phyloP scores from a whole-genome alignment of 2,797 vertebrate genomes.

The Spea hammondii region DNA sequence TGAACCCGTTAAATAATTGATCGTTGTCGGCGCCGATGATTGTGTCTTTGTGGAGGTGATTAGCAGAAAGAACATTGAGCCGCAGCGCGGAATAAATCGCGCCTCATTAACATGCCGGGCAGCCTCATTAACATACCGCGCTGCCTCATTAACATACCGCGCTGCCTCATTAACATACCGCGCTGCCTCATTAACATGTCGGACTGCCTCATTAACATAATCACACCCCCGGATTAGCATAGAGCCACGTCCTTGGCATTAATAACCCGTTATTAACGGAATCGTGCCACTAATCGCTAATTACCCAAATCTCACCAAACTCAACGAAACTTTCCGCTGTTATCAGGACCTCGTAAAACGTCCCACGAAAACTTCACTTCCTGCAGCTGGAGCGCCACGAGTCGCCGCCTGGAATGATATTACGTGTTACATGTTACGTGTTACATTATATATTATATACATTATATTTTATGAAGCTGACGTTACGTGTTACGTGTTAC shows the following conservation, averaged over 20 bases:
- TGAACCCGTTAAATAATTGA: constrained; percentile 79
- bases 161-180: too few relatives aligned
- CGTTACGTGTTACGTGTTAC: too few relatives aligned
- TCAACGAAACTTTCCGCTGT: background rate
- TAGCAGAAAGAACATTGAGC: constrained; percentile 64
- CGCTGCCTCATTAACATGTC: too few relatives aligned
- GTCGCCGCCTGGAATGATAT: too few relatives aligned
- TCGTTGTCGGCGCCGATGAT: constrained; percentile 71
- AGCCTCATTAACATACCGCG: background rate
- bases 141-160: too few relatives aligned
- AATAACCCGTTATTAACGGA: background rate
- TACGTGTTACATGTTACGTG: too few relatives aligned
- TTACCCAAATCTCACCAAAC: background rate
- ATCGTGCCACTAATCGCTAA: background rate
- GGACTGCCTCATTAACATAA: constrained; percentile 18
- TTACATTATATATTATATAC: too few relatives aligned
- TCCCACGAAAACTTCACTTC: too few relatives aligned
- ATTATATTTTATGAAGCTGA: too few relatives aligned
- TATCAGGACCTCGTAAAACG: background rate
- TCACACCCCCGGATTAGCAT: background rate
- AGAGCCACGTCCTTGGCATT: background rate
- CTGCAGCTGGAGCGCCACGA: background rate
- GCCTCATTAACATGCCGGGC: background rate
- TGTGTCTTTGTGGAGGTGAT: constrained; percentile 76
- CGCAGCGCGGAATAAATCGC: constrained; percentile 62